Base-by-base conservation (phyloP, 2,888 invertebrate species). In the Zeuzera pyrina region DNA sequence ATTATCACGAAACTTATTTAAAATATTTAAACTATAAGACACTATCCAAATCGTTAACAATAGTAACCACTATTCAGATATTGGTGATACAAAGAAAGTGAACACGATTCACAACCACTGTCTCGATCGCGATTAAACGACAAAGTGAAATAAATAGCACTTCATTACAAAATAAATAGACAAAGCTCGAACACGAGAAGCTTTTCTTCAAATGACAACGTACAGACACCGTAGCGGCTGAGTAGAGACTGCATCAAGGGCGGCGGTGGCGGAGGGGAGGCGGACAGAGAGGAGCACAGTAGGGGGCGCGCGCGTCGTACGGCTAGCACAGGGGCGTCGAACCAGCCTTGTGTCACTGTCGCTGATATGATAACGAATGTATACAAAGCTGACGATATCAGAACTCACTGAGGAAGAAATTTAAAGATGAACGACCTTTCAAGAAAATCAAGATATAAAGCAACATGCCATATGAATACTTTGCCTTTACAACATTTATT, bases 131-230 rank as follows among this genome's bases (percentile, higher is more conserved):
- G 37, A 33, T 35, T 28, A 33, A 41, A 47, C 35, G 43, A 49
- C 48, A 47, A 51, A 55, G 42, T 33, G 42, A 53, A 60, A 60
- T 43, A 56, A 45, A 58, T 51, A 45, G 55, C 61, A 66, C 67
- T 62, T 68, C 57, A 62, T 65, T 57, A 55, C 55, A 51, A 50
- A 50, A 56, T 52, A 55, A 47, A 47, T 50, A 55, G 63, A 64
- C 58, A 77, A 81, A 81, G 81, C 79, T 76, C 81, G 77, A 62
- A 59, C 56, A 55, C 76, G 70, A 59, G 38, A 67, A 67, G 73
- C 66, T 73, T 70, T 64, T 48, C 41, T 29, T 30, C 37, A 27
- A 31, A 27, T 47, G 36, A 36, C 35, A 43, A 63, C 71, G 67
- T 62, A 40, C 45, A 35, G 31, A 35, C 45, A 35, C 45, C 30